Evolutionary conservation across 92 coral and sea anemone genomes (phyloP), one percentile per base, ranked within the genome.

Genomic region (Porites cylindrica): DNA sequence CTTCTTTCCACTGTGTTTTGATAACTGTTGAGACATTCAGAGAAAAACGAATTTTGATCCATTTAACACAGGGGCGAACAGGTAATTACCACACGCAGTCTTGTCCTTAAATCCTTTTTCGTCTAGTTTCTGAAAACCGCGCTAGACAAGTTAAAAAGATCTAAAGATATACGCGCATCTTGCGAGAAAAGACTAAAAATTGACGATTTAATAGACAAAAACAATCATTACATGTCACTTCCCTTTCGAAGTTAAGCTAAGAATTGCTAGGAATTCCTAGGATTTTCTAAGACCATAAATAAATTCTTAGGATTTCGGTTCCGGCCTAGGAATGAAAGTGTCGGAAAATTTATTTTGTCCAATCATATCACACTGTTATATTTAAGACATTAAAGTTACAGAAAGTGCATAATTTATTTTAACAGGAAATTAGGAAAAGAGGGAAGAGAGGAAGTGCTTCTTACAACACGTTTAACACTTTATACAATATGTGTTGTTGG

Each of bases 1-100:
- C 18, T 54, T 24, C 54, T 38, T 1, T 62, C 51, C 18, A 67
- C 66, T 26, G n/a, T 6, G 85, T 50, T 3, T 38, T 38, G 6
- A 50, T 29, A 69, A 52, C 23, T 54, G 38, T 80, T 26, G 76
- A 81, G 54, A 53, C 67, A 56, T 70, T 77, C 69, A 60, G 14
- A 9, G 80, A 17, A 26, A 76, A 76, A 76, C 20, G 8, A 76
- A 19, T 47, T 23, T 23, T 23, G 24, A 23, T 23, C 24, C 24
- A 23, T 23, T 23, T 23, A 23, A 23, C 24, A 23, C 24, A 43
- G 0, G 54, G 47, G 47, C 20, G 58, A 67, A 69, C 54, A 52
- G 24, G 24, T 23, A 11, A 58, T 21, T 51, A 76, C 14, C 29
- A 19, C 76, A 76, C 76, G 67, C 47, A 38, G 24, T 9, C 43